These are phyloP conservation scores for Clarias platycephalus DNA, from an alignment of 2,797 vertebrate genomes.

Conservation along the genomic window DNA sequence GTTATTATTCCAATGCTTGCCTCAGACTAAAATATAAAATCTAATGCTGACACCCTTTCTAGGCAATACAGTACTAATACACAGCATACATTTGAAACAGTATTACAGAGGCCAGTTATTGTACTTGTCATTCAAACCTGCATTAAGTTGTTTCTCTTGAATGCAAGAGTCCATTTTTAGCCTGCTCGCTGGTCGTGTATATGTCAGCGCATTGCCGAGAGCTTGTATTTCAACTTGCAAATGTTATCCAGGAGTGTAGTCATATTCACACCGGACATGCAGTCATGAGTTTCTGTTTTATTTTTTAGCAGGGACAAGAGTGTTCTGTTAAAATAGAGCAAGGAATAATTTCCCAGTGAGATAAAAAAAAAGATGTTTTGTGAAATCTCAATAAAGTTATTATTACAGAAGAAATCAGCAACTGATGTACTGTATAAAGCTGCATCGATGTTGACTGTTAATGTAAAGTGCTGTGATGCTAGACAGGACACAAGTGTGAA, in stretches of 20 bases:
- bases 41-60: not conserved
- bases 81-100: not conserved
- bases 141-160: constrained; percentile 24
- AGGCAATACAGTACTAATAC: not conserved
- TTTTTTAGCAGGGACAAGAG: not conserved
- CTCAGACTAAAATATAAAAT: not conserved
- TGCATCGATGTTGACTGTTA: not conserved
- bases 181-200: constrained; percentile 50
- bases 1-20: constrained; percentile 11
- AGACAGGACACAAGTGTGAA: not conserved
- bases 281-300: constrained; percentile 28
- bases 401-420: no score
- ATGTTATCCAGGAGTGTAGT: constrained; percentile 22
- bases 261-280: constrained; percentile 32
- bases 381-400: not conserved
- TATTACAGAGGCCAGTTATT: not conserved
- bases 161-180: constrained; percentile 66
- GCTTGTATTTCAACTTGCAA: constrained; percentile 61
- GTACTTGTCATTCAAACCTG: not conserved
- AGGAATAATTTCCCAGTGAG: not conserved
- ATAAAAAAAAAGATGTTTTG: not conserved
- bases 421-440: not conserved
- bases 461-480: not conserved
- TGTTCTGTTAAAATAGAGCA: not conserved
- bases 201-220: constrained; percentile 66